These are phyloP conservation scores for Salpingus planirostris DNA, from an alignment of 2,888 invertebrate genomes.

Conservation along the genomic window DNA sequence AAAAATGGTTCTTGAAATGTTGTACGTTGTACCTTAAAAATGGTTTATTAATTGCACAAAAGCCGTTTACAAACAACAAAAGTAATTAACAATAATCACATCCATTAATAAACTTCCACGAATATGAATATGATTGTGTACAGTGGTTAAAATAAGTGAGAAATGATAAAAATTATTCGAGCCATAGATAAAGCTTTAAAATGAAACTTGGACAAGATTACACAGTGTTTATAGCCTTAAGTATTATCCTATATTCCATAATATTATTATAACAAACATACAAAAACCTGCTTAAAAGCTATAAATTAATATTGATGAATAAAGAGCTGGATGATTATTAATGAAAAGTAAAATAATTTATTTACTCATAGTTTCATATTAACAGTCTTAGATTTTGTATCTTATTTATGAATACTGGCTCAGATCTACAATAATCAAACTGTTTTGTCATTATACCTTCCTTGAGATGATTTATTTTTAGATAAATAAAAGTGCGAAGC, in stretches of 20 bases:
- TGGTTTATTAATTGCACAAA: slow-evolving; percentile 20
- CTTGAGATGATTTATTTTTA: no score
- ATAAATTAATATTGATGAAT: no score
- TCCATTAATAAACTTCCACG: slow-evolving; percentile 12
- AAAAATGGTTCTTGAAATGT: no score
- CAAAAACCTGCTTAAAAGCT: no score
- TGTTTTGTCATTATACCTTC: no score
- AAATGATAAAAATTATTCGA: slow-evolving; percentile 4
- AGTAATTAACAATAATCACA: slow-evolving; percentile 5
- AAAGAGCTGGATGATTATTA: no score
- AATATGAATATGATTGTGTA: slow-evolving; percentile 4
- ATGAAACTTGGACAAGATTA: background rate
- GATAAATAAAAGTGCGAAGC: slow-evolving; percentile 6
- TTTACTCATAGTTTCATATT: slow-evolving; percentile 8
- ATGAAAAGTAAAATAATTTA: no score
- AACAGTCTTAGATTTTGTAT: slow-evolving; percentile 30
- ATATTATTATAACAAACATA: no score
- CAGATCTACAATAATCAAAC: slow-evolving; percentile 28
- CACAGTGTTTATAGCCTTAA: no score
- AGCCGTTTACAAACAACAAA: slow-evolving; percentile 16
- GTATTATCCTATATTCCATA: no score
- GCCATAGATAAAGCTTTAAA: slow-evolving; percentile 7
- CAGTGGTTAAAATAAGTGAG: slow-evolving; percentile 12
- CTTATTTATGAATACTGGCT: slow-evolving; percentile 24
- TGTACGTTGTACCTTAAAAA: no score